Evolutionary conservation across 2,113 vertebrate species (phyloP).

Genomic region (Vimba vimba): DNA sequence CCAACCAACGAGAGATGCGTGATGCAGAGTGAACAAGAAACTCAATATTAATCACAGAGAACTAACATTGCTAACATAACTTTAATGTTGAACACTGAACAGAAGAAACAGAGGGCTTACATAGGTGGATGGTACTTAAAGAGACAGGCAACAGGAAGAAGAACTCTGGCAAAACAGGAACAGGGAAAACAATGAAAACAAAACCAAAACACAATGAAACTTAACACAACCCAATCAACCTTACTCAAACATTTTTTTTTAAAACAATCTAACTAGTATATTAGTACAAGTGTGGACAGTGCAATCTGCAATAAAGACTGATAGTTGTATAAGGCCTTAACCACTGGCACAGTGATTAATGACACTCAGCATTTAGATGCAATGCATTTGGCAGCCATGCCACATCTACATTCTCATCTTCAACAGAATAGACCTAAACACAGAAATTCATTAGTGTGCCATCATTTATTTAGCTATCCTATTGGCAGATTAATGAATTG

Average conservation of each 20-base stretch:
- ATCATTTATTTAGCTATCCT: constrained; percentile 11
- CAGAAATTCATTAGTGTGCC: background rate
- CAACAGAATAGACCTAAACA: background rate
- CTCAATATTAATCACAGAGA: too few relatives aligned
- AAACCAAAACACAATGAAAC: too few relatives aligned
- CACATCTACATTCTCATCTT: constrained; percentile 45
- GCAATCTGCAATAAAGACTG: background rate
- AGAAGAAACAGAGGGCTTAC: too few relatives aligned
- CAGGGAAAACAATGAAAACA: too few relatives aligned
- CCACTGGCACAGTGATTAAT: constrained; percentile 43
- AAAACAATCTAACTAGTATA: background rate
- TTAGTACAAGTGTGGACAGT: background rate
- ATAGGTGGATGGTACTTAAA: too few relatives aligned
- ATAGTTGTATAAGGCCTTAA: constrained; percentile 1
- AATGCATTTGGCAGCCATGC: constrained; percentile 42
- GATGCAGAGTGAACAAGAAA: too few relatives aligned
- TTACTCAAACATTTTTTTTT: background rate
- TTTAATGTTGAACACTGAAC: too few relatives aligned
- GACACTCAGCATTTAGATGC: constrained; percentile 14
- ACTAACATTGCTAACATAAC: too few relatives aligned
- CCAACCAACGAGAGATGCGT: too few relatives aligned
- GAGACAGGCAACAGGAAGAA: too few relatives aligned
- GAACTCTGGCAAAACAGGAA: too few relatives aligned
- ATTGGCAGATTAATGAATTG: constrained; percentile 28
- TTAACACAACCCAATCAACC: too few relatives aligned